Conservation (phyloP, 2,797 vertebrate species). For the Scolopax bukidnonensis region DNA sequence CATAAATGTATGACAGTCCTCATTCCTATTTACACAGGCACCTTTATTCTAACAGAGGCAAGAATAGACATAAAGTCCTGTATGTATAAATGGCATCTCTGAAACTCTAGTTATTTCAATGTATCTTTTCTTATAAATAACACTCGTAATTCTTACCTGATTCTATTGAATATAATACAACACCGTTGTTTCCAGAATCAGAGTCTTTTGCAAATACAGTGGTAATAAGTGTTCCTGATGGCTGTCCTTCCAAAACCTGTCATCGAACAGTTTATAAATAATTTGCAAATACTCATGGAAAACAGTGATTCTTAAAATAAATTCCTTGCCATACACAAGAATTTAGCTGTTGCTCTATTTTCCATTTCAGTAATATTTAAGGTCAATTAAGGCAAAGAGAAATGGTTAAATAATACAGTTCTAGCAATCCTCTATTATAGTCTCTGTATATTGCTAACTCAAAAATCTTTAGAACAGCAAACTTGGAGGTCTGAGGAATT, state of each 20-base stretch:
- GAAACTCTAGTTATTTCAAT: background rate
- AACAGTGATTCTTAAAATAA: background rate
- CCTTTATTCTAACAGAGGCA: background rate
- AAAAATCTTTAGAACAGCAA: rapidly evolving
- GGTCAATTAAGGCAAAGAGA: background rate
- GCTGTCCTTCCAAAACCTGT: slow-evolving; percentile 87
- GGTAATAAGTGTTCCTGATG: slow-evolving; percentile 82
- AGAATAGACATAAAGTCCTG: background rate
- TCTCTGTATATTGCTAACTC: background rate
- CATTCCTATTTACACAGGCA: background rate
- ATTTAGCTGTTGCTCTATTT: background rate
- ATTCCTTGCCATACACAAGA: background rate
- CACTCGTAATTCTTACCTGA: slow-evolving; percentile 78
- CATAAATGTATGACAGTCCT: rapidly evolving
- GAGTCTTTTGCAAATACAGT: slow-evolving; percentile 90
- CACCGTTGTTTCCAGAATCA: slow-evolving; percentile 88
- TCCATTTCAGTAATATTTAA: background rate
- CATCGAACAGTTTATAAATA: slow-evolving; percentile 37
- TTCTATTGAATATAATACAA: slow-evolving; percentile 82
- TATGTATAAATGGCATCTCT: background rate
- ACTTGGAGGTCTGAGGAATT: background rate
- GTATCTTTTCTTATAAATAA: background rate
- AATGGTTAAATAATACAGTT: background rate
- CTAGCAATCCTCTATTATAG: background rate
- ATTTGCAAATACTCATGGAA: background rate